Conservation (phyloP, 2,888 invertebrate genomes). For the Agrochola lychnidis region DNA sequence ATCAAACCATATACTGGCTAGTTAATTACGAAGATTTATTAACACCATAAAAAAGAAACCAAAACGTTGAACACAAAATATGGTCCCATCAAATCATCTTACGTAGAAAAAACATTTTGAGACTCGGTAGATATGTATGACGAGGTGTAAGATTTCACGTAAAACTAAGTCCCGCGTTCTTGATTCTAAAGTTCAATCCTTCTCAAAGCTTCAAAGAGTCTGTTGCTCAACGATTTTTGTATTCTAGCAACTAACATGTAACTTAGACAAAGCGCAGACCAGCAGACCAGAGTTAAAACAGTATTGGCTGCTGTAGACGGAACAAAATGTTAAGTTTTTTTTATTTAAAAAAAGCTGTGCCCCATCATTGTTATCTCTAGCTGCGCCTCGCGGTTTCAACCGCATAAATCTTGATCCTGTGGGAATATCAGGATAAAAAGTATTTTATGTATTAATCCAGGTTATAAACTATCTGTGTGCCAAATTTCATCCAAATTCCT, state of each 20-base stretch:
- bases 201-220: not conserved
- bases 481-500: too few relatives aligned
- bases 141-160: conserved; percentile 11
- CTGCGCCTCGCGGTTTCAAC: too few relatives aligned
- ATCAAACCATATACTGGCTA: conserved; percentile 32
- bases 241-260: not conserved
- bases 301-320: not conserved
- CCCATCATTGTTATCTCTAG: too few relatives aligned
- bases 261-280: not conserved
- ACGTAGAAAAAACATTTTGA: not conserved
- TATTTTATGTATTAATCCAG: too few relatives aligned
- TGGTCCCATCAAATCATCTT: conserved; percentile 19
- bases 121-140: not conserved
- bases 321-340: not conserved
- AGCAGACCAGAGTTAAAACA: not conserved
- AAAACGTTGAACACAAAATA: conserved; percentile 45
- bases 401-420: too few relatives aligned
- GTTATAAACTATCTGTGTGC: too few relatives aligned
- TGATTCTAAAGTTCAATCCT: not conserved
- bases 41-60: conserved; percentile 55
- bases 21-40: conserved; percentile 57
- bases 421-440: too few relatives aligned
- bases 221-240: not conserved
- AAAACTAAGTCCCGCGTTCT: not conserved
- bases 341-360: not conserved